A percentile compares a stretch with the other conserved stretches of the same genome.
These are phyloP conservation scores for Gouania willdenowi DNA, from an alignment of 2,797 vertebrate genomes.

Conservation along the genomic window DNA sequence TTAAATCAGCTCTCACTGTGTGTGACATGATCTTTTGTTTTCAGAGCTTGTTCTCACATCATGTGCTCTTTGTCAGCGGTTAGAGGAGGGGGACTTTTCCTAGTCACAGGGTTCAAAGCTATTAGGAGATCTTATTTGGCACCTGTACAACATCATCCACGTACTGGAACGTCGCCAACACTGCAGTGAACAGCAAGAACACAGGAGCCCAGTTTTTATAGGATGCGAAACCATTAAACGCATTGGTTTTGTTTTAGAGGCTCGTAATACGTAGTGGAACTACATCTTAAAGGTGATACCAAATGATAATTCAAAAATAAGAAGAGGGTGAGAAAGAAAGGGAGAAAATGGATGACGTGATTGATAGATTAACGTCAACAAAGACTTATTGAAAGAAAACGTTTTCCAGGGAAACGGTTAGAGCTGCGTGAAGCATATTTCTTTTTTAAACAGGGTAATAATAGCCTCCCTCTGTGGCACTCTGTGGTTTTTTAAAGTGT, in stretches of 20 bases:
- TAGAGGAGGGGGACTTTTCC: too few relatives aligned
- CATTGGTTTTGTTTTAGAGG: too few relatives aligned
- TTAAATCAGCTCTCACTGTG: too few relatives aligned
- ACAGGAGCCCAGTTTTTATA: too few relatives aligned
- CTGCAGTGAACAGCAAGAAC: too few relatives aligned
- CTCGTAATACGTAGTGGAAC: too few relatives aligned
- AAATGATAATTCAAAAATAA: too few relatives aligned
- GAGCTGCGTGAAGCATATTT: slow-evolving; percentile 11
- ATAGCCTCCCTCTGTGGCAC: slow-evolving; percentile 57
- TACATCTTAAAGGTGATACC: too few relatives aligned
- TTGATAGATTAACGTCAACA: slow-evolving; percentile 17
- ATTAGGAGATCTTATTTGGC: neutral
- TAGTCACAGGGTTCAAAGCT: neutral
- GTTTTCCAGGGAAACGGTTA: slow-evolving; percentile 23
- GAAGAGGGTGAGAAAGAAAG: too few relatives aligned
- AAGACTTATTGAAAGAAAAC: slow-evolving; percentile 14
- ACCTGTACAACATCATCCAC: neutral
- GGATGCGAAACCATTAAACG: too few relatives aligned
- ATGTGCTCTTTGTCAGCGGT: neutral
- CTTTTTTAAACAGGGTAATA: slow-evolving; percentile 38
- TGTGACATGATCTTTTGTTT: neutral
- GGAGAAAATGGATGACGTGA: neutral
- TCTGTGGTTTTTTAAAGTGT: slow-evolving; percentile 59
- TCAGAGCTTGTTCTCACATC: neutral
- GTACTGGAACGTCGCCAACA: neutral